These are phyloP conservation scores for Ariopsis seemanni DNA, from an alignment of 2,113 vertebrate species.

Conservation along the genomic window DNA sequence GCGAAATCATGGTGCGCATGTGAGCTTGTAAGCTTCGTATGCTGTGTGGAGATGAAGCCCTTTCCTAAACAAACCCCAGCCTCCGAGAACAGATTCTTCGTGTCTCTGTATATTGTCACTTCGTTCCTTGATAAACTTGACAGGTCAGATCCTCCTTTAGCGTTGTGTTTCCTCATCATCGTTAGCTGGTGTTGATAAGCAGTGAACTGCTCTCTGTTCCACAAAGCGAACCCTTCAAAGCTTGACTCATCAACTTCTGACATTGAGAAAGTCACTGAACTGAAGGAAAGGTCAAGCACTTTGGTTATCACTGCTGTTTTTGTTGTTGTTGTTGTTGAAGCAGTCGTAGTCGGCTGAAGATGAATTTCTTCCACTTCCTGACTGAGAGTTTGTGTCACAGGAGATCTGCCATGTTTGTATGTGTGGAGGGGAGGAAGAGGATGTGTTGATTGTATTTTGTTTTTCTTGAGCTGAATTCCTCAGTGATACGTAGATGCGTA, in stretches of 20 bases:
- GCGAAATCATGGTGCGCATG: background rate
- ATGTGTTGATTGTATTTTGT: constrained; percentile 58
- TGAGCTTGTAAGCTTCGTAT: background rate
- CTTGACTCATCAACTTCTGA: constrained; percentile 15
- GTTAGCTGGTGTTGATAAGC: constrained; percentile 7
- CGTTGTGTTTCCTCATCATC: background rate
- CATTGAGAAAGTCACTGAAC: constrained; percentile 25
- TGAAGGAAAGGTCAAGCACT: background rate
- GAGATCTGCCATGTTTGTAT: constrained; percentile 4
- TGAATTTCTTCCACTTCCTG: constrained; percentile 38
- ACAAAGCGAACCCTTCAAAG: background rate
- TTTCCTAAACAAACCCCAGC: background rate
- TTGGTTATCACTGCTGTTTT: background rate
- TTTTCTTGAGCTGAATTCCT: constrained; percentile 66
- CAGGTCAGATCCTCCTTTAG: background rate
- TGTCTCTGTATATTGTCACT: background rate
- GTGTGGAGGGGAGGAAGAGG: constrained; percentile 57
- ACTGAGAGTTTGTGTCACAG: constrained; percentile 39
- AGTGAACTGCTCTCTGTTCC: background rate
- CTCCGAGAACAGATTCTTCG: background rate
- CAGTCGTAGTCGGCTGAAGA: constrained; percentile 10
- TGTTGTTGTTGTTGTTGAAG: background rate
- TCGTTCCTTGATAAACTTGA: background rate
- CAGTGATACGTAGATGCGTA: constrained; percentile 55
- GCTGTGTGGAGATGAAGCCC: background rate